phyloP scores from a whole-genome alignment of 2,797 vertebrate species.

The Hoplostethus mediterraneus region DNA sequence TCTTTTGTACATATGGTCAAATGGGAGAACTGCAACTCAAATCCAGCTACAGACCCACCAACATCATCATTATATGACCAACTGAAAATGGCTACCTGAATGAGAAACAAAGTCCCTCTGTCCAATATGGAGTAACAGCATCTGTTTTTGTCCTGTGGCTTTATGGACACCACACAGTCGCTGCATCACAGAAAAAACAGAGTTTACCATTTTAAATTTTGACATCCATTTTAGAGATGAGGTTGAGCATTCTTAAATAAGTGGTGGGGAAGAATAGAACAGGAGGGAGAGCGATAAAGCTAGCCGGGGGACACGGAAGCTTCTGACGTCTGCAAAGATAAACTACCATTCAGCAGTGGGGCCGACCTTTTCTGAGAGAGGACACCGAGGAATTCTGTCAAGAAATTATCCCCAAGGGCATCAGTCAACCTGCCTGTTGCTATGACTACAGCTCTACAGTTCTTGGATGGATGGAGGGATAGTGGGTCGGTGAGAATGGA shows the following conservation, averaged over 20 bases:
- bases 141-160: constrained; percentile 33
- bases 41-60: neutral
- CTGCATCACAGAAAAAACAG: neutral
- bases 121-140: neutral
- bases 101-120: constrained; percentile 20
- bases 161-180: constrained; percentile 16
- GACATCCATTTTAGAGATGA: constrained; percentile 39
- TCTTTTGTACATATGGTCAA: constrained; percentile 7
- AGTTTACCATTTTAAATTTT: constrained; percentile 34
- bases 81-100: neutral
- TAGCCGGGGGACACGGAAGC: constrained; percentile 49
- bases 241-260: constrained; percentile 42
- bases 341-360: constrained; percentile 73
- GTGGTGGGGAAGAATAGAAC: constrained; percentile 33
- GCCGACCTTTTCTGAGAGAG: constrained; percentile 74
- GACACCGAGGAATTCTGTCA: constrained; percentile 77
- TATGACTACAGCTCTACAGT: constrained; percentile 76
- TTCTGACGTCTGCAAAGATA: constrained; percentile 65
- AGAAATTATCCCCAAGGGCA: constrained; percentile 82
- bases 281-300: constrained; percentile 38
- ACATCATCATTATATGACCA: neutral
- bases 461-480: constrained; percentile 57
- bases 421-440: constrained; percentile 75
- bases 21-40: neutral
- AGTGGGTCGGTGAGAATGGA: constrained; percentile 71